Conservation (phyloP, 2,113 vertebrate genomes). For the Agelaius phoeniceus region DNA sequence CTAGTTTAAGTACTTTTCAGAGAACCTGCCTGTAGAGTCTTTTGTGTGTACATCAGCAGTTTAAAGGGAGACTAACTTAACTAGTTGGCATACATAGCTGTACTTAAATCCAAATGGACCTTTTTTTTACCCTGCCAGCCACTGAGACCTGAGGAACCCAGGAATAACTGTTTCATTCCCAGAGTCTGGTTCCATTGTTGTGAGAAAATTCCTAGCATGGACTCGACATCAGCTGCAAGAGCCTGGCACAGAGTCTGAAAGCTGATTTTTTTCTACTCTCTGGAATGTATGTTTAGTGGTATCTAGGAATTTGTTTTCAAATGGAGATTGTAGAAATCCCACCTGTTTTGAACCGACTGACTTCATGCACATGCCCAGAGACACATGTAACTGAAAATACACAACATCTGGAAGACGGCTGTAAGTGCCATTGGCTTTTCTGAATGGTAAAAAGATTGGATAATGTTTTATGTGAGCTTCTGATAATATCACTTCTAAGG, state of each 20-base stretch:
- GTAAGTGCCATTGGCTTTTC: slow-evolving; percentile 6
- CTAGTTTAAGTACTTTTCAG: not conserved
- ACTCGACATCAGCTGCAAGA: not conserved
- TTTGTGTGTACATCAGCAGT: not conserved
- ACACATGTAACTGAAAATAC: not conserved
- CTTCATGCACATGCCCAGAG: not conserved
- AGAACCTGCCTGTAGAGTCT: not conserved
- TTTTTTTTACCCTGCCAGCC: not conserved
- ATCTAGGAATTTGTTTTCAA: not conserved
- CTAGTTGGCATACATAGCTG: rapidly evolving
- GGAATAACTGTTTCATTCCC: not conserved
- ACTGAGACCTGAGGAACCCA: not conserved
- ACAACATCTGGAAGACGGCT: not conserved
- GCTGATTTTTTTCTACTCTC: not conserved
- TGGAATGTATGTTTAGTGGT: not conserved
- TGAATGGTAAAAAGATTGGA: not conserved
- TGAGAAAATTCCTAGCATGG: not conserved
- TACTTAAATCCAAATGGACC: not conserved
- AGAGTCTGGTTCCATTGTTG: not conserved
- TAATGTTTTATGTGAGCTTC: slow-evolving; percentile 13
- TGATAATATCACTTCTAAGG: slow-evolving; percentile 38
- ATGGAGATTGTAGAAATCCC: not conserved
- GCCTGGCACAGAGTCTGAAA: not conserved
- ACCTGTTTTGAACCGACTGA: not conserved
- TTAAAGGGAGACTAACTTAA: not conserved